Conservation (phyloP, 1,140 invertebrate genomes). For the Drosophila melanica region DNA sequence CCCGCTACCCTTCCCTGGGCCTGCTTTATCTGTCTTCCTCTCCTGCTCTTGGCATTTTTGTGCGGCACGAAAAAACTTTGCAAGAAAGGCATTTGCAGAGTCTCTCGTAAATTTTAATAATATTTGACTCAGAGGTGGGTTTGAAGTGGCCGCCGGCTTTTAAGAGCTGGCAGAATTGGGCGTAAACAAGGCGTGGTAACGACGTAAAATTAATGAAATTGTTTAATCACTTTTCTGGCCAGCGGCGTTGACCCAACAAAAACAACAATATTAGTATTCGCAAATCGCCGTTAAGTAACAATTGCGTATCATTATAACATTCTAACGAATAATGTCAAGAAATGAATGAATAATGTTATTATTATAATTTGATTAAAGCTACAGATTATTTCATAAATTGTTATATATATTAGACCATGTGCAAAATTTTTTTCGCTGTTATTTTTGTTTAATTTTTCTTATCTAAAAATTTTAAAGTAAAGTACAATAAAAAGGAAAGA, state of each 20-base stretch:
- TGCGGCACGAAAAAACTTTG: constrained; percentile 28
- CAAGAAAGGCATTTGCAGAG: constrained; percentile 51
- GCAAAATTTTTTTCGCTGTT: too few species aligned
- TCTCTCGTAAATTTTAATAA: constrained; percentile 70
- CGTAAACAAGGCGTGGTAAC: constrained; percentile 13
- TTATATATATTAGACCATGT: too few species aligned
- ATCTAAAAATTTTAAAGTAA: too few species aligned
- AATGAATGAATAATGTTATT: too few species aligned
- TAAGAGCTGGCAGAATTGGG: constrained; percentile 7
- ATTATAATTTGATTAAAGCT: too few species aligned
- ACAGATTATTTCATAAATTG: too few species aligned
- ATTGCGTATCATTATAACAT: constrained; percentile 7
- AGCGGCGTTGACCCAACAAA: constrained; percentile 26
- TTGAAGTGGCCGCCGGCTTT: constrained; percentile 37
- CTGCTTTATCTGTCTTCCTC: neutral
- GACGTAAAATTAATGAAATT: constrained; percentile 64
- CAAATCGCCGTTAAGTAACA: constrained; percentile 19
- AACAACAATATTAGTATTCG: constrained; percentile 11
- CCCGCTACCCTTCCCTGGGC: neutral
- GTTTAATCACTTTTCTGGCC: constrained; percentile 60
- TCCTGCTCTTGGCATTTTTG: neutral
- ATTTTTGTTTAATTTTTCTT: too few species aligned
- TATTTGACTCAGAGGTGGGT: constrained; percentile 56
- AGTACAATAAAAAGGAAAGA: too few species aligned
- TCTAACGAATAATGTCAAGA: too few species aligned